Conservation (phyloP, 2,113 vertebrate species). For the Apteryx owenii region DNA sequence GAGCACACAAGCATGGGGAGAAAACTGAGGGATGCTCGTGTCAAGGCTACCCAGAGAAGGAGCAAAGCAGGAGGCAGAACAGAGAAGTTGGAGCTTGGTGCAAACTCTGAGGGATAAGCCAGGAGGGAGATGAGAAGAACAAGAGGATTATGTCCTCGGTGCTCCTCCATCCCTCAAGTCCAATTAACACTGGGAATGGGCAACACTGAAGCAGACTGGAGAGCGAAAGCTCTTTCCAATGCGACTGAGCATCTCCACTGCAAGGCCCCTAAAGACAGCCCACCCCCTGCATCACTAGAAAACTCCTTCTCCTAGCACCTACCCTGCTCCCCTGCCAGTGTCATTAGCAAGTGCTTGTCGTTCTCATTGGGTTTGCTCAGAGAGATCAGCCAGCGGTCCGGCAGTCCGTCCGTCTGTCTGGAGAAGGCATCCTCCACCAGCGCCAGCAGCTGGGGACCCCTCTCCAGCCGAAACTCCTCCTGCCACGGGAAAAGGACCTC, state of each 20-base stretch:
- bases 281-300: background rate
- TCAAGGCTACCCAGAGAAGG: background rate
- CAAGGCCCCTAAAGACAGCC: background rate
- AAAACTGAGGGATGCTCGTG: background rate
- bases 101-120: background rate
- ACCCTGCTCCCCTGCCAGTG: constrained; percentile 89
- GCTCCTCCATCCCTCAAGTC: background rate
- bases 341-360: constrained; percentile 93
- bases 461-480: constrained; percentile 89
- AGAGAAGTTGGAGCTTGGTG: background rate
- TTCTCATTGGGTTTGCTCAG: constrained; percentile 94
- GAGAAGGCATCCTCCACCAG: constrained; percentile 89
- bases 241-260: background rate
- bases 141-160: background rate
- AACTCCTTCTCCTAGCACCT: constrained; percentile 16
- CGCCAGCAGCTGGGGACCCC: constrained; percentile 86
- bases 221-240: background rate
- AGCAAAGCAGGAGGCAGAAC: background rate
- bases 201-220: background rate
- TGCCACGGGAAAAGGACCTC: constrained; percentile 56
- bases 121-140: background rate
- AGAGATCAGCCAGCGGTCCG: constrained; percentile 89
- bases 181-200: background rate
- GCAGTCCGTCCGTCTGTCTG: constrained; percentile 82
- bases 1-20: background rate